These are phyloP conservation scores for Mimachlamys varia DNA, from an alignment of 2,888 invertebrate species.

Conservation along the genomic window DNA sequence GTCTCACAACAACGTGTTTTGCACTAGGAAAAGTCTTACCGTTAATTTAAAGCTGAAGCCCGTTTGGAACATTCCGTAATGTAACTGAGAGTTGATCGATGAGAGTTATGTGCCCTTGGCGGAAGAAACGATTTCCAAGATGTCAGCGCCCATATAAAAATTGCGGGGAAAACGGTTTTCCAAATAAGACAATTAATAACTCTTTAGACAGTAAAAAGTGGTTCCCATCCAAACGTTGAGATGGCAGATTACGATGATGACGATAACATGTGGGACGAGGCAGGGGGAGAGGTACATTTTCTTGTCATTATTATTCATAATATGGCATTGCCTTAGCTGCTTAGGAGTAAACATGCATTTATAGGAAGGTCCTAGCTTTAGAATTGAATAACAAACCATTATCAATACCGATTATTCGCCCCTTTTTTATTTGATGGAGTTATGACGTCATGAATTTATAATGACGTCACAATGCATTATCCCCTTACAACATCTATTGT, in stretches of 20 bases:
- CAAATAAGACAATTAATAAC: neutral
- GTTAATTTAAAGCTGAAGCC: neutral
- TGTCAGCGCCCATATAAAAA: slow-evolving; percentile 28
- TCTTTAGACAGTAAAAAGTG: neutral
- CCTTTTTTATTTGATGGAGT: no score
- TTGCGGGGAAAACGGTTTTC: neutral
- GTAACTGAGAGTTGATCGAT: neutral
- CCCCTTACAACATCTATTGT: no score
- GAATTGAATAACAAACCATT: no score
- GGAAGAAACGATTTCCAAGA: slow-evolving; percentile 6
- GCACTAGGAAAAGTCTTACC: neutral
- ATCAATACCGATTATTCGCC: no score
- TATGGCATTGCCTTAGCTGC: no score
- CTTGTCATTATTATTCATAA: no score
- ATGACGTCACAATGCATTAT: no score
- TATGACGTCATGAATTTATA: no score
- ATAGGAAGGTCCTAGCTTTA: no score
- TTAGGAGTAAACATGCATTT: no score
- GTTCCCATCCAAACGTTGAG: neutral
- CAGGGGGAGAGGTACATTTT: slow-evolving; percentile 43
- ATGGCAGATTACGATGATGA: slow-evolving; percentile 64
- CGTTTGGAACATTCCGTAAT: neutral
- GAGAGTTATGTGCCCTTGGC: neutral
- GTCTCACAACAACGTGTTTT: no score
- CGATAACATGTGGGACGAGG: slow-evolving; percentile 59